Evolutionary conservation across 1,140 invertebrate species (phyloP), one percentile per base, ranked within the genome.

Genomic region (Orius insidiosus): DNA sequence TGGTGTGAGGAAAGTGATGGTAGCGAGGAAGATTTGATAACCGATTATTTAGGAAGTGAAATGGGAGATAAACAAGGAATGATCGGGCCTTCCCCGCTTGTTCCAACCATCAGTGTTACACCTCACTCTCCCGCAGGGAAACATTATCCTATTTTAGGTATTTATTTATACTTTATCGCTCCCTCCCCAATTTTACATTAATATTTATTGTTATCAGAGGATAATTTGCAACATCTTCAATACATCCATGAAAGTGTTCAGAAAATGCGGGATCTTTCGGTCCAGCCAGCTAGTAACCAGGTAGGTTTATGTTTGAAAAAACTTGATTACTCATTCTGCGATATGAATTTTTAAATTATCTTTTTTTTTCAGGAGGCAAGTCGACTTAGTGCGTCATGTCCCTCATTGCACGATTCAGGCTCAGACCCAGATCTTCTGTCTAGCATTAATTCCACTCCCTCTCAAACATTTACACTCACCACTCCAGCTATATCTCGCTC

Each of bases 71-170:
- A 54, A 47, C 46, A 51, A 40, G 16, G 47, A 57, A 41, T 47
- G 53, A 45, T 46, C n/a, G 42, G 49, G 52, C 55, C 57, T 53
- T 61, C 56, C 52, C 72, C 69, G 31, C 58, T 72, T 35, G 78
- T 84, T 55, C 83, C 83, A 48, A 86, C 74, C 41, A 86, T 86
- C 55, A 85, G 80, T 63, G 81, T 88, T 37, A 86, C 83, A 24
- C 82, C 82, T 3, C 82, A 86, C 60, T 85, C 81, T 44, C 80
- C 82, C 16, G 76, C 68, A 45, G 67, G 67, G 35, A 72, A 70
- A 50, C 67, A 71, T 51, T 76, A 75, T 59, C 68, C 71, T n/a
- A 67, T 76, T 30, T 59, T 76, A 34, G 69, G 69, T 71, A 62
- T 32, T 18, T 34, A 37, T 36, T 45, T 41, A 5, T 34, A 19